Conservation (phyloP, 2,888 invertebrate genomes). For the Leptura quadrifasciata region DNA sequence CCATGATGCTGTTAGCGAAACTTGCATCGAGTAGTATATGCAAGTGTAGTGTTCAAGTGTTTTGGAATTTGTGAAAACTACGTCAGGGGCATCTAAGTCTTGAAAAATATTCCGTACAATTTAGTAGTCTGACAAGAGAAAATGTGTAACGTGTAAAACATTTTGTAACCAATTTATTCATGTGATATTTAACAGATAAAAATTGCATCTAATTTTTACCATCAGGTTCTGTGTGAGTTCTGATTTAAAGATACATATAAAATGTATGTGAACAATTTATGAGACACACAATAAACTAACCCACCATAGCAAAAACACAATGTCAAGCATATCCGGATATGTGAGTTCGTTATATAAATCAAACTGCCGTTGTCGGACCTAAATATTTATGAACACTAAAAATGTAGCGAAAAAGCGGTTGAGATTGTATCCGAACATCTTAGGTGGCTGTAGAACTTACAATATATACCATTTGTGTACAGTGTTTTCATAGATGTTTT, state of each 20-base stretch:
- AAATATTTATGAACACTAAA: constrained; percentile 70
- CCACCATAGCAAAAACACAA: constrained; percentile 55
- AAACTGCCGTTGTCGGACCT: constrained; percentile 64
- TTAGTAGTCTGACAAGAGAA: not conserved
- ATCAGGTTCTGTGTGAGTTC: constrained; percentile 39
- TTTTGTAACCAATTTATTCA: not conserved
- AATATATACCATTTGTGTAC: constrained; percentile 49
- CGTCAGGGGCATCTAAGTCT: no score
- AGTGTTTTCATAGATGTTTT: constrained; percentile 1
- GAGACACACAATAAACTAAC: constrained; percentile 61
- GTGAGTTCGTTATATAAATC: constrained; percentile 68
- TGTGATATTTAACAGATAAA: constrained; percentile 2
- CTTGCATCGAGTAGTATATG: no score
- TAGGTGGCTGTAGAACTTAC: constrained; percentile 55
- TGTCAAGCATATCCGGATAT: constrained; percentile 65
- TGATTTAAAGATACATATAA: constrained; percentile 56
- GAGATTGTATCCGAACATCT: constrained; percentile 65
- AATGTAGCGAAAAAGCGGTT: constrained; percentile 69
- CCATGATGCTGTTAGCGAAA: no score
- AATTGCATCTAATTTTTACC: constrained; percentile 14
- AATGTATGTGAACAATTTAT: constrained; percentile 59
- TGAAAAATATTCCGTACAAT: no score
- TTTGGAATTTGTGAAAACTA: no score
- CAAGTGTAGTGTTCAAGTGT: no score
- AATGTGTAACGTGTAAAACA: not conserved